Conservation (phyloP, 2,888 invertebrate species). For the Apotomis betuletana region DNA sequence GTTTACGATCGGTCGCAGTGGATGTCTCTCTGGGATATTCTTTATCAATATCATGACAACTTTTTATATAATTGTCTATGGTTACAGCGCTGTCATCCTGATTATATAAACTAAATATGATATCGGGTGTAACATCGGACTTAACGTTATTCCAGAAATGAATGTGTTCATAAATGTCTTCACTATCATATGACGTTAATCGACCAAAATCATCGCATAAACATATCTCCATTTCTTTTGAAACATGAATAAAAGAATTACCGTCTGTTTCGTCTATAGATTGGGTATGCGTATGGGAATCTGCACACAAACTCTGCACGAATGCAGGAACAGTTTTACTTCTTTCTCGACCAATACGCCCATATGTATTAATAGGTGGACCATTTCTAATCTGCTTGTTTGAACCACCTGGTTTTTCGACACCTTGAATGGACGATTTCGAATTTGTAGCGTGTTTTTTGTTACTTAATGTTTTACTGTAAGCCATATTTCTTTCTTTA, state of each 20-base stretch:
- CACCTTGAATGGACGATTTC: slow-evolving; percentile 67
- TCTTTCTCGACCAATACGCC: slow-evolving; percentile 47
- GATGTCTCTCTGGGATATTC: background rate
- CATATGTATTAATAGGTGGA: slow-evolving; percentile 58
- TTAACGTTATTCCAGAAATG: slow-evolving; percentile 62
- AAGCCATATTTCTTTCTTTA: slow-evolving; percentile 18
- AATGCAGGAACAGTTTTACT: background rate
- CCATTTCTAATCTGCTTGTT: slow-evolving; percentile 24
- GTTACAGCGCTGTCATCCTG: slow-evolving; percentile 46
- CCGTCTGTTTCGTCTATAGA: slow-evolving; percentile 5
- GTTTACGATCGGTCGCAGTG: background rate
- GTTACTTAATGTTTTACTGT: slow-evolving; percentile 40
- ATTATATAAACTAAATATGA: slow-evolving; percentile 63
- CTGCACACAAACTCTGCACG: background rate
- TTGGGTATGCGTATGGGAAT: background rate
- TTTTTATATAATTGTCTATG: background rate
- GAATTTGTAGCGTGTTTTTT: slow-evolving; percentile 49
- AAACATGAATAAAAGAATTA: background rate
- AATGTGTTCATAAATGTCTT: slow-evolving; percentile 63
- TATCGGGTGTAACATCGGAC: slow-evolving; percentile 51
- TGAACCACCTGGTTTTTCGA: slow-evolving; percentile 71
- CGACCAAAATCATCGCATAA: slow-evolving; percentile 70
- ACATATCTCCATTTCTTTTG: slow-evolving; percentile 56
- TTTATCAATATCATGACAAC: too few relatives aligned
- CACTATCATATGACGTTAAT: slow-evolving; percentile 55